phyloP scores from a whole-genome alignment of 2,113 vertebrate genomes.

The Emydocephalus ijimae region DNA sequence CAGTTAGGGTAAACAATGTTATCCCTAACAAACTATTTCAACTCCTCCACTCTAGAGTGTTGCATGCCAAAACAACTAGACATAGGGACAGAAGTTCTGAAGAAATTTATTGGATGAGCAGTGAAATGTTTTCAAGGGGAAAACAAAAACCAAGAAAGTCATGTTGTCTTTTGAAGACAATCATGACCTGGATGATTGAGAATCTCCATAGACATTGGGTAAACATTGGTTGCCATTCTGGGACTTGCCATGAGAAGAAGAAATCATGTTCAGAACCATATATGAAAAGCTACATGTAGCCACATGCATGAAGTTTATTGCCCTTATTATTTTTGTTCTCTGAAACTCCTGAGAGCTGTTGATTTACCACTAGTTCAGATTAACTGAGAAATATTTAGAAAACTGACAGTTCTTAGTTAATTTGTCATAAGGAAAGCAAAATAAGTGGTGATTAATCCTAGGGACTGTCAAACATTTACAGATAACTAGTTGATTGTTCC shows the following conservation, averaged over 20 bases:
- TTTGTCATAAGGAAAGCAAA: not conserved
- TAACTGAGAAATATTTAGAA: conserved; percentile 27
- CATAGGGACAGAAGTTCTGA: no score
- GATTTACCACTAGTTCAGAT: conserved; percentile 8
- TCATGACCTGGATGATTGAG: not conserved
- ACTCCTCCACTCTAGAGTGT: no score
- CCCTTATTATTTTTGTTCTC: not conserved
- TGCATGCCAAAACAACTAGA: no score
- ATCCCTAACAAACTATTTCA: no score
- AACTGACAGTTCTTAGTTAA: not conserved
- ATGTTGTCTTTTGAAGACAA: not conserved
- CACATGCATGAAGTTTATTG: not conserved
- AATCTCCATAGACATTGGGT: not conserved
- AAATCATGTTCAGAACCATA: not conserved
- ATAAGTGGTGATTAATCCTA: conserved; percentile 7
- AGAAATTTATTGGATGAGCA: no score
- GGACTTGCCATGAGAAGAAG: not conserved
- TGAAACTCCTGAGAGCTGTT: not conserved
- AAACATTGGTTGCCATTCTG: not conserved
- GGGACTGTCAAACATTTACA: conserved; percentile 2
- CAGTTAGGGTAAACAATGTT: no score
- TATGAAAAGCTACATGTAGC: not conserved
- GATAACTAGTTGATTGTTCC: conserved; percentile 9
- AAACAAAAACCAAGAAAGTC: not conserved
- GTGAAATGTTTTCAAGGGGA: no score